These are phyloP conservation scores for Amphipyra berbera DNA, from an alignment of 2,888 invertebrate genomes.

Conservation along the genomic window DNA sequence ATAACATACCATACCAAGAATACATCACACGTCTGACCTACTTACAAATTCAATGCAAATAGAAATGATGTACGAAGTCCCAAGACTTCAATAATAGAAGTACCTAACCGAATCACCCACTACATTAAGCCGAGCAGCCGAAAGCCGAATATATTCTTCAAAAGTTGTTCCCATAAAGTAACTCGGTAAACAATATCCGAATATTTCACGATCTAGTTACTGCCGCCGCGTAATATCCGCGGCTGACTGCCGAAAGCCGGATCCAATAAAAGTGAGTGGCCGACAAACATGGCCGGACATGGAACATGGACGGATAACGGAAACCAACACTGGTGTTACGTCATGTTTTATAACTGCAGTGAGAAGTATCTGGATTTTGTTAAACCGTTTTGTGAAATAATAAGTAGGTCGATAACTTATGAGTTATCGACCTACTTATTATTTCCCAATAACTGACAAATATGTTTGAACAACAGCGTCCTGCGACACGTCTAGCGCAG, in stretches of 20 bases:
- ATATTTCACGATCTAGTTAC: slow-evolving; percentile 52
- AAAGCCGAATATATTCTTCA: slow-evolving; percentile 33
- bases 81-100: slow-evolving; percentile 30
- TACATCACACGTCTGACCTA: slow-evolving; percentile 31
- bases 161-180: slow-evolving; percentile 48
- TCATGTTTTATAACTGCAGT: slow-evolving; percentile 36
- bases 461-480: too few relatives aligned
- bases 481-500: too few relatives aligned
- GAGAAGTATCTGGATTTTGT: slow-evolving; percentile 2
- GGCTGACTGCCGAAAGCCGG: slow-evolving; percentile 46
- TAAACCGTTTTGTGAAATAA: slow-evolving; percentile 5
- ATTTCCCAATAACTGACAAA: too few relatives aligned
- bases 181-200: slow-evolving; percentile 42
- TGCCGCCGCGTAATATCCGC: slow-evolving; percentile 45
- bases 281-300: slow-evolving; percentile 52
- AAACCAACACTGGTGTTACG: slow-evolving; percentile 38
- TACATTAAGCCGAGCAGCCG: slow-evolving; percentile 31
- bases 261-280: slow-evolving; percentile 58
- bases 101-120: slow-evolving; percentile 38
- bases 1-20: slow-evolving; percentile 15
- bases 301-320: slow-evolving; percentile 23
- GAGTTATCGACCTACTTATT: too few relatives aligned
- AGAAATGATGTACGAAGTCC: slow-evolving; percentile 15
- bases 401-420: too few relatives aligned
- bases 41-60: slow-evolving; percentile 28